Percentiles rank a stretch among this genome's conserved stretches.
Evolutionary conservation across 2,113 vertebrate species (phyloP).

Genomic region (Prionailurus viverrinus): DNA sequence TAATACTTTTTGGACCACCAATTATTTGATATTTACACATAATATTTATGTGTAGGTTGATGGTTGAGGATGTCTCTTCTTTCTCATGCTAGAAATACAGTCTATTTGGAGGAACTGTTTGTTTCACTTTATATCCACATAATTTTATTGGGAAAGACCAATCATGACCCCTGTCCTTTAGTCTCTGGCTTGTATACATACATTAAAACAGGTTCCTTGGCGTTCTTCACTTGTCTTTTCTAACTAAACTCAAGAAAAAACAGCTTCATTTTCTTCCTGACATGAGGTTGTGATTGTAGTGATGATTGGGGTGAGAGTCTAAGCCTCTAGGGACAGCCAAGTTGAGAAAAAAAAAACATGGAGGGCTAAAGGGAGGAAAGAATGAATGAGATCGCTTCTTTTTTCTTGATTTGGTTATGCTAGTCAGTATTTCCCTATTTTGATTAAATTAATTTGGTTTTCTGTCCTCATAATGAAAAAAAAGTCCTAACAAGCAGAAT

Average conservation of each 20-base stretch:
- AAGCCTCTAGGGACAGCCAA: background rate
- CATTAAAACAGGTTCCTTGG: background rate
- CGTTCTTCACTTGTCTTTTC: background rate
- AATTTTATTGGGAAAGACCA: background rate
- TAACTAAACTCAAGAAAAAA: background rate
- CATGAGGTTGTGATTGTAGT: background rate
- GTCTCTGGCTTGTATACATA: background rate
- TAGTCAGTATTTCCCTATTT: background rate
- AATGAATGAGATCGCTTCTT: background rate
- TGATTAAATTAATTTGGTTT: background rate
- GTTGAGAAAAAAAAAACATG: background rate
- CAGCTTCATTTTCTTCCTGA: background rate
- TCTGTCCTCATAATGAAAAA: background rate
- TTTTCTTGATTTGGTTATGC: background rate
- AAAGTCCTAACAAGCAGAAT: background rate
- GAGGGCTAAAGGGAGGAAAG: background rate
- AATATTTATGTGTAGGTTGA: background rate
- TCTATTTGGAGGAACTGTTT: background rate
- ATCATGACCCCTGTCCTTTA: background rate
- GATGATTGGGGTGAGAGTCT: background rate
- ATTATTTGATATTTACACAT: background rate
- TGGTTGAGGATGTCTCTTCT: background rate
- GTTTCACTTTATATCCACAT: background rate
- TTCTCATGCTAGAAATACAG: background rate
- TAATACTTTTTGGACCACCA: background rate